A percentile compares a stretch with the other conserved stretches of the same genome.
These are phyloP conservation scores for Lophotriccus pileatus DNA, from an alignment of 2,797 vertebrate genomes.

Conservation along the genomic window DNA sequence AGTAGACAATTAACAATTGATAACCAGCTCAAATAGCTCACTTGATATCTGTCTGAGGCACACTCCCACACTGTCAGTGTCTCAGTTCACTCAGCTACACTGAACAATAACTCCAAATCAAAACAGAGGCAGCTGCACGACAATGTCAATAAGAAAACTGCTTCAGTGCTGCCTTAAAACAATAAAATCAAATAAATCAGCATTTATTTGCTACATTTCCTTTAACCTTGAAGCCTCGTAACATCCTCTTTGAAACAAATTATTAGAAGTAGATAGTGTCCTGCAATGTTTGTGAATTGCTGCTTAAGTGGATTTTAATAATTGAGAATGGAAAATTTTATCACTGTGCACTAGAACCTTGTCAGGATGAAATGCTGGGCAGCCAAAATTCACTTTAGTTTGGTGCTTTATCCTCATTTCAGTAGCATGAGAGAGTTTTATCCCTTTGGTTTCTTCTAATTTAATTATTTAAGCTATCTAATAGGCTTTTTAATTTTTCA, in stretches of 20 bases:
- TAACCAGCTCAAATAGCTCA: constrained; percentile 86
- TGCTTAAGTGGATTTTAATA: constrained; percentile 43
- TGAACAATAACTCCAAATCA: constrained; percentile 63
- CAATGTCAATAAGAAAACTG: neutral
- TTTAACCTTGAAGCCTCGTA: neutral
- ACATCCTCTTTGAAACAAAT: neutral
- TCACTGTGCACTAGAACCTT: neutral
- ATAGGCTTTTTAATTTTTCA: neutral
- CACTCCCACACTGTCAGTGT: constrained; percentile 42
- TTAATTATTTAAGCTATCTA: neutral
- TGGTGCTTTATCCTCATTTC: neutral
- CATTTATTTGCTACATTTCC: neutral
- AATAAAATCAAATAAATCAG: neutral
- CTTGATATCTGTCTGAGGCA: constrained; percentile 75
- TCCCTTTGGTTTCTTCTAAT: neutral
- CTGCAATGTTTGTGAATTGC: neutral
- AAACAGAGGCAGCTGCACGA: constrained; percentile 38
- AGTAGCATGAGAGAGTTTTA: neutral
- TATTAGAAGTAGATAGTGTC: neutral
- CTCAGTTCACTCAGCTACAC: constrained; percentile 33
- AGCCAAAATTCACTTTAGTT: neutral
- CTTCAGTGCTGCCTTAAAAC: neutral
- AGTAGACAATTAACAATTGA: constrained; percentile 92
- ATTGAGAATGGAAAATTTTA: constrained; percentile 42
- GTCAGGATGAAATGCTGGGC: neutral